phyloP scores from a whole-genome alignment of 2,113 vertebrate genomes.

The Tautogolabrus adspersus region DNA sequence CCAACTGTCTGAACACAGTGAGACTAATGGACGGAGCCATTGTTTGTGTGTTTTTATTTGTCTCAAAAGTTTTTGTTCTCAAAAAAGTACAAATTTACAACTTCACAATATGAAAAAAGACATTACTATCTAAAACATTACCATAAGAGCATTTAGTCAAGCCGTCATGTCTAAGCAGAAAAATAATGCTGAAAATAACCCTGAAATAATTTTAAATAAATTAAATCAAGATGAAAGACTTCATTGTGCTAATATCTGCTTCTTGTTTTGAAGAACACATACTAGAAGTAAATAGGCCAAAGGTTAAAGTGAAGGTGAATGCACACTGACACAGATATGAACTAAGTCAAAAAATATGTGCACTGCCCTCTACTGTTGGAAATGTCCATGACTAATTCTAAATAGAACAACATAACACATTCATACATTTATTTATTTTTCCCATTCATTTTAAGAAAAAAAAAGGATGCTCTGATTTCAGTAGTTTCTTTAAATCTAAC shows the following conservation, averaged over 20 bases:
- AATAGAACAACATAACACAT: too few species aligned
- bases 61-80: too few species aligned
- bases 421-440: too few species aligned
- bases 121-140: neutral
- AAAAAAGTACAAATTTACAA: too few species aligned
- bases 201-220: neutral
- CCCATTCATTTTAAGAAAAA: too few species aligned
- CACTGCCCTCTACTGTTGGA: too few species aligned
- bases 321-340: neutral
- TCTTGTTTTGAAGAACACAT: neutral
- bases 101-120: neutral
- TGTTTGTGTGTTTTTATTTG: slow-evolving; percentile 2
- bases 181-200: too few species aligned
- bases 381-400: too few species aligned
- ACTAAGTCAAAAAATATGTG: neutral
- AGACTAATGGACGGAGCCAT: slow-evolving; percentile 38
- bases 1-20: slow-evolving; percentile 53
- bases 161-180: too few species aligned
- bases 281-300: neutral
- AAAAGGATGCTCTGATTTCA: too few species aligned
- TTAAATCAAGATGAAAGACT: neutral
- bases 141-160: too few species aligned
- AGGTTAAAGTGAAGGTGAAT: neutral
- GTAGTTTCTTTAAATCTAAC: too few species aligned
- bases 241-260: neutral